Base-by-base conservation (phyloP, 2,888 invertebrate genomes). In the Miltochrista miniata region DNA sequence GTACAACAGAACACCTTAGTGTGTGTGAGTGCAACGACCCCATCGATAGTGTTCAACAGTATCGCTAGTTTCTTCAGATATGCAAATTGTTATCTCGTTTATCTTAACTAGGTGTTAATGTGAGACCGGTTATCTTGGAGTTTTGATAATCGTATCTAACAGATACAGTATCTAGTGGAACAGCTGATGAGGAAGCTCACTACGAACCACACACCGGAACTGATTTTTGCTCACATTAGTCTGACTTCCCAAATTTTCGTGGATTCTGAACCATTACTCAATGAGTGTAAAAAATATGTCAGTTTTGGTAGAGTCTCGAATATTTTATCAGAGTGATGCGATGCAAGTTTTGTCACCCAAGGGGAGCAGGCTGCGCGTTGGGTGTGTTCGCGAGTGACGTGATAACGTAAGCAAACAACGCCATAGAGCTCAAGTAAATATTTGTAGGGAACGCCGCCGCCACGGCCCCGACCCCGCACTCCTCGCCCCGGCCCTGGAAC, bases 21-120 rank as follows among this genome's bases (percentile, higher is more conserved):
- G 51, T 61, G 47, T 54, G 54, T 51, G 56, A 67, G 87, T 74
- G 79, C 87, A 74, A 65, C 78, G 84, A 88, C 87, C 90, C 75
- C 79, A 65, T 65, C 72, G 78, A 83, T 78, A 83, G 66, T 71
- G 59, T 67, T 62, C 55, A 59, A 71, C 11, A 31, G 10, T 84
- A 83, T 84, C 85, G 74, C 72, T 61, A 66, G 59, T 75, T 78
- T 77, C 83, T 81, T 82, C 56, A 88, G 86, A 89, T 88, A 90
- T 87, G 90, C 87, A 85, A 87, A 88, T 79, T 79, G 88, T 89
- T 90, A 90, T 90, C 90, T 89, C 72, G 68, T 85, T 87, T 90
- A 90, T 90, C 89, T 90, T 84, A 90, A 90, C 88, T 87, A 88
- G 82, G 78, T 73, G 89, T 78, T 89, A 89, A 90, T 89, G 83